Percentiles rank a stretch among this genome's conserved stretches.
These are phyloP conservation scores for Germaria angustata DNA, from an alignment of 2,888 invertebrate species.

Conservation along the genomic window DNA sequence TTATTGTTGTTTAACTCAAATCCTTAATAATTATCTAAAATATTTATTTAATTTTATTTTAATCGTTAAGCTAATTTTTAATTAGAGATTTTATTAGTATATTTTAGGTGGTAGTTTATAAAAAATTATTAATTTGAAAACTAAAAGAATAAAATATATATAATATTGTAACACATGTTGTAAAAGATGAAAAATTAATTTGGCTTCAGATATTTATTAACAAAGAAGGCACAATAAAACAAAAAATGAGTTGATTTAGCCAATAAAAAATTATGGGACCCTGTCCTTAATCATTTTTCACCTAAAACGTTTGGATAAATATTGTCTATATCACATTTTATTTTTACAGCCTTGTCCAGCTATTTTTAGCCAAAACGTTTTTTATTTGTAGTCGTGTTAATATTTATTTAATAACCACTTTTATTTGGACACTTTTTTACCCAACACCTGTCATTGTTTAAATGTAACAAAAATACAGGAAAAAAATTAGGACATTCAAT, in stretches of 20 bases:
- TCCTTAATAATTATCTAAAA: constrained; percentile 16
- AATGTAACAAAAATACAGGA: not conserved
- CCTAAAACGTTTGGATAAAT: not conserved
- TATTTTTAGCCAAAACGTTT: constrained; percentile 1
- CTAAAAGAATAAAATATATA: constrained; percentile 15
- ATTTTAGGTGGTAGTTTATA: constrained; percentile 61
- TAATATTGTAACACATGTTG: constrained; percentile 56
- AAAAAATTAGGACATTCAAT: not conserved
- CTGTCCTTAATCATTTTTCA: not conserved
- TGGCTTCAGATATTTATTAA: not conserved
- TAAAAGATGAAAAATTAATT: constrained; percentile 47
- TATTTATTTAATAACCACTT: constrained; percentile 24
- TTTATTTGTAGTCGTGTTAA: not conserved
- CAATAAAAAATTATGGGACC: constrained; percentile 5
- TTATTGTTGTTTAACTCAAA: constrained; percentile 55
- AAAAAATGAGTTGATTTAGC: constrained; percentile 59
- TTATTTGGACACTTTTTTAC: not conserved
- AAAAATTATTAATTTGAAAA: constrained; percentile 8
- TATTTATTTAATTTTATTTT: constrained; percentile 16
- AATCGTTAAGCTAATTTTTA: constrained; percentile 6
- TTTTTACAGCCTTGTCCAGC: not conserved
- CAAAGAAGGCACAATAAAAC: not conserved
- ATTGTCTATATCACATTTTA: constrained; percentile 1
- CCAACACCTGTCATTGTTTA: constrained; percentile 23
- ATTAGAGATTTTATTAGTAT: constrained; percentile 50